Evolutionary conservation across 2,888 invertebrate genomes (phyloP).

Genomic region (Catocala sponsa): DNA sequence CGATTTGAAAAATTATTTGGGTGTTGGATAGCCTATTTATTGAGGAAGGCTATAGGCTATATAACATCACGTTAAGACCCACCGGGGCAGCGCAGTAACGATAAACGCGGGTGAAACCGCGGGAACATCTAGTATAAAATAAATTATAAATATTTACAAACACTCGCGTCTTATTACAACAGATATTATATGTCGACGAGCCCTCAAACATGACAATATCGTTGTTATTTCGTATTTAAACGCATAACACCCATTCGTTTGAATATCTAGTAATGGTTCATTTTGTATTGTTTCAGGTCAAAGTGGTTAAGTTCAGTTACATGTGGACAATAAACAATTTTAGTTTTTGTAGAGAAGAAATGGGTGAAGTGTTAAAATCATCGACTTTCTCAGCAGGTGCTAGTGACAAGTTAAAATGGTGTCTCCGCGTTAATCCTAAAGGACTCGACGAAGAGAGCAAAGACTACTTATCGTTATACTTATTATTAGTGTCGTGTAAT

Average conservation of each 20-base stretch:
- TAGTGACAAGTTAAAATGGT: conserved; percentile 99
- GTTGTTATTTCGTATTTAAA: conserved; percentile 4
- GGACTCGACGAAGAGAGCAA: conserved; percentile 99
- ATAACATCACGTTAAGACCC: no score
- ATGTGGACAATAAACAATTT: conserved; percentile 99
- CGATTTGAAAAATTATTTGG: no score
- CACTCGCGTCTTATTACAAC: no score
- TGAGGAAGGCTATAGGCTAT: no score
- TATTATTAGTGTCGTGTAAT: conserved; percentile 99
- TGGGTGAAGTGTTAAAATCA: conserved; percentile 99
- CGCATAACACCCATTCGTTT: conserved; percentile 11
- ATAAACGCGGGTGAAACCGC: no score
- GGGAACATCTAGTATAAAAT: no score
- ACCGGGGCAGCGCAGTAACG: no score
- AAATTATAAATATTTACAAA: no score
- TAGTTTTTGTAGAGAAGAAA: conserved; percentile 99
- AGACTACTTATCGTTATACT: conserved; percentile 99
- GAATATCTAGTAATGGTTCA: conserved; percentile 47
- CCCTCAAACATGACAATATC: neutral
- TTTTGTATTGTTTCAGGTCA: conserved; percentile 93
- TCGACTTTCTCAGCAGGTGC: conserved; percentile 99
- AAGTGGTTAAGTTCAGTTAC: conserved; percentile 99
- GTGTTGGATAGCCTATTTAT: no score
- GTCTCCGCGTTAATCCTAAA: conserved; percentile 99
- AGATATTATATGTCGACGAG: no score